Base-by-base conservation (phyloP, 2,113 vertebrate genomes). In the Lepidothrix coronata region DNA sequence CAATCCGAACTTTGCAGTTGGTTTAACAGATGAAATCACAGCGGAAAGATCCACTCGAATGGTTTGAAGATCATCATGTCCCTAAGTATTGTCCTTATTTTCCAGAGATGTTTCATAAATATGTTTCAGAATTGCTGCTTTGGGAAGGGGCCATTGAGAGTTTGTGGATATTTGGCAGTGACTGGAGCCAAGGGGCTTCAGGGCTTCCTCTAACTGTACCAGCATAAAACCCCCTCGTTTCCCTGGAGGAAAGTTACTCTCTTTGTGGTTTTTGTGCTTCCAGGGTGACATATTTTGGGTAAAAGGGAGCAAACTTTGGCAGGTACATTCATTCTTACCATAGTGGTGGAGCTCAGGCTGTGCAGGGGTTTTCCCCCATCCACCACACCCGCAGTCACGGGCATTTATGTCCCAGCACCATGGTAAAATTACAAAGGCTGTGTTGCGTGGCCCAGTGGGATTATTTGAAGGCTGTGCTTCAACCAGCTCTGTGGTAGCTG, bases 381-480 rank as follows among this genome's bases (percentile, higher is more conserved):
- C 72, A 31, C 54, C 13, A 0, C 23, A 33, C 33, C 52, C 33
- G 24, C 18, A 71, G 18, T 54, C 35, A 3, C 0, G 0, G 0
- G 4, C 44, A 51, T 74, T 65, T 30, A 3, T 61, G 41, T 48
- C 58, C 46, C 39, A 71, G 48, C 27, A 51, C 17, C 1, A 0
- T 3, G n/a, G 11, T 39, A 5, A 33, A 44, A 49, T 2, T 1
- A 25, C 31, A 25, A 59, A 68, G 49, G 54, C n/a, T 54, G 52
- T 19, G 31, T 15, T 55, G 18, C 13, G 8, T 0, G 7, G 46
- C 21, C 44, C 30, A 6, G 13, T 19, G 54, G 66, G 72, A 11
- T 66, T 59, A 11, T 48, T 75, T 41, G 39, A 41, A 41, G 35
- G 12, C 70, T 87, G 23, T 57, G 23, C 41, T 81, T 13, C 30